Percentiles rank a stretch among this genome's conserved stretches.
phyloP scores from a whole-genome alignment of 2,888 invertebrate species.

The Willowsia nigromaculata region DNA sequence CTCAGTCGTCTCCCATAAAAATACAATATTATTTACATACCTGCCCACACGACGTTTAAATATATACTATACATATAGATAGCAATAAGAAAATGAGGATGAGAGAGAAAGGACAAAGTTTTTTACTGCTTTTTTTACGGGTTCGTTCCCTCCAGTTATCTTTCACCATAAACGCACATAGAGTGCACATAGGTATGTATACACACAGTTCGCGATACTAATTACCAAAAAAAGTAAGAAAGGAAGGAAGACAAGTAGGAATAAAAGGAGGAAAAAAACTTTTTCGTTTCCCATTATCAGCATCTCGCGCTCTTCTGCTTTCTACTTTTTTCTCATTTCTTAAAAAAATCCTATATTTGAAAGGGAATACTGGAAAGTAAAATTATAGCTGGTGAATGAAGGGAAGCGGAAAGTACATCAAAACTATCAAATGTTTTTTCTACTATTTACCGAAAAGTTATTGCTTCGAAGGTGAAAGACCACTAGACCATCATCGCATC shows the following conservation, averaged over 20 bases:
- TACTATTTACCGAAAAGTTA: slow-evolving; percentile 13
- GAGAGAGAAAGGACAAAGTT: slow-evolving; percentile 17
- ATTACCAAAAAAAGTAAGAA: slow-evolving; percentile 51
- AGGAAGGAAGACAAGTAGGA: not conserved
- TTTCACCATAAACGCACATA: not conserved
- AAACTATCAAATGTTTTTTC: not conserved
- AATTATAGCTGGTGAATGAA: not conserved
- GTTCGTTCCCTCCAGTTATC: slow-evolving; percentile 42
- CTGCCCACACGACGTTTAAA: not conserved
- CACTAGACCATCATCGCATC: slow-evolving; percentile 27
- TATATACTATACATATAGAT: not conserved
- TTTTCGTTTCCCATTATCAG: slow-evolving; percentile 60
- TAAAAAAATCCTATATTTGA: not conserved
- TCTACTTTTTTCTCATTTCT: not conserved
- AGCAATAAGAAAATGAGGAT: not conserved
- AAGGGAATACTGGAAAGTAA: not conserved
- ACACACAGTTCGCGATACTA: slow-evolving; percentile 55
- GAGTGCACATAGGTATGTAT: not conserved
- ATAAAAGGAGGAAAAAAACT: slow-evolving; percentile 21
- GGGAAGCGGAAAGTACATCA: not conserved
- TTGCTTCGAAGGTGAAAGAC: slow-evolving; percentile 53
- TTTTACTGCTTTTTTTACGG: slow-evolving; percentile 40
- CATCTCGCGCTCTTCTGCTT: slow-evolving; percentile 31
- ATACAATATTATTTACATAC: slow-evolving; percentile 3
- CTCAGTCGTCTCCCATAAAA: not conserved